A percentile compares a stretch with the other conserved stretches of the same genome.
These are phyloP conservation scores for Bombyx mori DNA, from an alignment of 1,140 invertebrate species.

Conservation along the genomic window DNA sequence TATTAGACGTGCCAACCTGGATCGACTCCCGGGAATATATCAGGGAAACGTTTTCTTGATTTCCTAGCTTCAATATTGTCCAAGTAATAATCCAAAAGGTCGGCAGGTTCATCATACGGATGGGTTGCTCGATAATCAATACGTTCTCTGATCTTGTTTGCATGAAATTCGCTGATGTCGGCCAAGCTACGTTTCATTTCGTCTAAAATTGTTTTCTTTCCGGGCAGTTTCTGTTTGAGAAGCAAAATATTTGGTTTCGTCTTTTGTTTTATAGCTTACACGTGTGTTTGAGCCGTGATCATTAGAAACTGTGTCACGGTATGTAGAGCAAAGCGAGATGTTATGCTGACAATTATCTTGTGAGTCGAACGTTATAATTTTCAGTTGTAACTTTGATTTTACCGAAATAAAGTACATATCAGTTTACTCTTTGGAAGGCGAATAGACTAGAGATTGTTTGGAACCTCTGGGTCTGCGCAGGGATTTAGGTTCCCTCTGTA, in stretches of 20 bases:
- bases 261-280: conserved; percentile 3
- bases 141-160: conserved; percentile 46
- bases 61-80: conserved; percentile 57
- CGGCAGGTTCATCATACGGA: conserved; percentile 77
- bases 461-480: no score
- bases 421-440: no score
- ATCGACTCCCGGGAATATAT: conserved; percentile 19
- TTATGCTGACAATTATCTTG: no score
- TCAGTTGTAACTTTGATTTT: no score
- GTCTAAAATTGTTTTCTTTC: conserved; percentile 74
- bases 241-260: conserved; percentile 1
- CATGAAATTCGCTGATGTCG: conserved; percentile 83
- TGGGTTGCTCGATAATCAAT: conserved; percentile 40
- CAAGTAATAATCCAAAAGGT: conserved; percentile 78
- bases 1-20: conserved; percentile 8
- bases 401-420: no score
- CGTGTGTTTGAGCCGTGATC: no score
- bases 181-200: conserved; percentile 81
- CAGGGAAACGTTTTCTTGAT: conserved; percentile 5
- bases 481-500: no score
- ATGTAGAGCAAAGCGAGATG: no score
- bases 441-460: no score
- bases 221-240: conserved; percentile 72
- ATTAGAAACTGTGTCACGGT: no score
- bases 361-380: no score